These are phyloP conservation scores for Helicoverpa assulta DNA, from an alignment of 2,888 invertebrate species.

Conservation along the genomic window DNA sequence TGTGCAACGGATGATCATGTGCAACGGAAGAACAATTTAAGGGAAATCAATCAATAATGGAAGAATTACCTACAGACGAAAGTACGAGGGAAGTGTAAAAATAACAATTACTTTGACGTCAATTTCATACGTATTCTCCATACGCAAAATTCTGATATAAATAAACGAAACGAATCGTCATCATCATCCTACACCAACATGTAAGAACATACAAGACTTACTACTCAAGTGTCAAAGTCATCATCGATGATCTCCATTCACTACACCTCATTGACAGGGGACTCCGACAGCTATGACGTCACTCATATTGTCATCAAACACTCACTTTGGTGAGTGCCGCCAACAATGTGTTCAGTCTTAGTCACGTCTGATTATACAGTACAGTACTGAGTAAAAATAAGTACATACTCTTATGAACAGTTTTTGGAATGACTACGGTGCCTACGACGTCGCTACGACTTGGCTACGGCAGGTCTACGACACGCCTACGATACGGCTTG, in stretches of 20 bases:
- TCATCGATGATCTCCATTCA: constrained; percentile 1
- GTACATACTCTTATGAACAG: neutral
- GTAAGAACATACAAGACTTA: too few species aligned
- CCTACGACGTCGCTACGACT: neutral
- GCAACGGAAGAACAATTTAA: too few species aligned
- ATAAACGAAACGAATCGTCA: too few species aligned
- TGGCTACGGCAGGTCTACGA: neutral
- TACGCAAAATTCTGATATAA: too few species aligned
- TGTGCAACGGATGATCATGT: too few species aligned
- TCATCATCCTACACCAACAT: too few species aligned
- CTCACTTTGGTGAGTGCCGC: constrained; percentile 15
- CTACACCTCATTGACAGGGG: constrained; percentile 1
- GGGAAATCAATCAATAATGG: too few species aligned
- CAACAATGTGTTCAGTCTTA: constrained; percentile 30
- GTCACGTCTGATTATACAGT: constrained; percentile 25
- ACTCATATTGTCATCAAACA: constrained; percentile 9
- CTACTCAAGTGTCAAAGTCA: neutral
- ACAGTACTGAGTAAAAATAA: too few species aligned
- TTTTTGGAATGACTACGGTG: neutral
- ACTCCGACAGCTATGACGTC: constrained; percentile 23
- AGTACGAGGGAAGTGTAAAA: too few species aligned
- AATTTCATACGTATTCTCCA: too few species aligned
- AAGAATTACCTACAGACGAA: too few species aligned
- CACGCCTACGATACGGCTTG: neutral
- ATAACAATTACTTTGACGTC: too few species aligned